Evolutionary conservation across 2,888 invertebrate species (phyloP).

Genomic region (Homarus gammarus): DNA sequence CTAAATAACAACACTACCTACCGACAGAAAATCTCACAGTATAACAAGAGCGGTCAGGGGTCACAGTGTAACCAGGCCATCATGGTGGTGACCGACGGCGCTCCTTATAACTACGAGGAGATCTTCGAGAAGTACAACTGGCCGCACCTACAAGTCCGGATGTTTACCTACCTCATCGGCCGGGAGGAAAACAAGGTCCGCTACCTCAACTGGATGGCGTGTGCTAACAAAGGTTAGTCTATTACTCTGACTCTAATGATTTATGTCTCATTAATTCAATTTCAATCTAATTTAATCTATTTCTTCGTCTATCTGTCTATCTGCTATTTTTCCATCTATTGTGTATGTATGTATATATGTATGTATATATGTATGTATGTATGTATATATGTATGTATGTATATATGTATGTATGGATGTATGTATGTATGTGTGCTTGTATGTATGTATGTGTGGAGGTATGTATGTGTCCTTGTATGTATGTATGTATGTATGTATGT

Average conservation of each 20-base stretch:
- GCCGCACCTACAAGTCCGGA: constrained; percentile 94
- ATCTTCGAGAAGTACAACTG: constrained; percentile 95
- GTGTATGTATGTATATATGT: background rate
- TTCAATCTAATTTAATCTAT: too few species aligned
- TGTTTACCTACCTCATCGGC: constrained; percentile 99
- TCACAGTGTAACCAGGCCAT: constrained; percentile 98
- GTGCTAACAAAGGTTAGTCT: constrained; percentile 93
- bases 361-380: background rate
- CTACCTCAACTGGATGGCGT: constrained; percentile 99
- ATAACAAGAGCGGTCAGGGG: constrained; percentile 83
- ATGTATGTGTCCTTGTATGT: background rate
- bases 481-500: background rate
- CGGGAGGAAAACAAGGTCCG: constrained; percentile 95
- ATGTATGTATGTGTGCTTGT: constrained; percentile 25
- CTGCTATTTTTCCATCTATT: too few species aligned
- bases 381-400: background rate
- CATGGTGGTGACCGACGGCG: constrained; percentile 99
- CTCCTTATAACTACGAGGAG: constrained; percentile 94
- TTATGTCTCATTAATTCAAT: too few species aligned
- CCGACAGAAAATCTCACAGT: constrained; percentile 76
- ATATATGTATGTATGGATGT: too few species aligned
- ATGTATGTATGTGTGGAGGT: constrained; percentile 2
- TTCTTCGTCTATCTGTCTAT: too few species aligned
- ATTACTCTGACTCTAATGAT: too few species aligned
- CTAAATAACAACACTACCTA: constrained; percentile 33